These are phyloP conservation scores for Baronia brevicornis DNA, from an alignment of 2,888 invertebrate genomes.

Conservation along the genomic window DNA sequence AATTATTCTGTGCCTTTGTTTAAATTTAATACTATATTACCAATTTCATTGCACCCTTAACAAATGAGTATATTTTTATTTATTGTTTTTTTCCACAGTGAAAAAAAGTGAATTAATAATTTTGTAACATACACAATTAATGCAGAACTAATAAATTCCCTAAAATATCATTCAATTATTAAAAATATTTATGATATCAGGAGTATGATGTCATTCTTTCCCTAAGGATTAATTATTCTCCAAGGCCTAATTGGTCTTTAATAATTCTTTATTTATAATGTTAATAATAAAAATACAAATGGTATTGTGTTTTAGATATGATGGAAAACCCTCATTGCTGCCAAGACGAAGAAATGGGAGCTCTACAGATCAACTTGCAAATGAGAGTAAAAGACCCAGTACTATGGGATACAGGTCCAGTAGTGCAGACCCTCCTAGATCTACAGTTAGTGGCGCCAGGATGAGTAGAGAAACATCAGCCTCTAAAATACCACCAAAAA, in stretches of 20 bases:
- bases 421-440: slow-evolving; percentile 53
- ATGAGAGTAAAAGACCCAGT: slow-evolving; percentile 49
- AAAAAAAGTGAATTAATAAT: too few species aligned
- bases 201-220: too few species aligned
- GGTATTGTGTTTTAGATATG: slow-evolving; percentile 29
- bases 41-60: too few species aligned
- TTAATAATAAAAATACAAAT: neutral
- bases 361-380: slow-evolving; percentile 53
- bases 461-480: slow-evolving; percentile 57
- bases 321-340: slow-evolving; percentile 52
- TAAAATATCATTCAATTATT: too few species aligned
- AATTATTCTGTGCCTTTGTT: too few species aligned
- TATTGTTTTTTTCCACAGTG: too few species aligned
- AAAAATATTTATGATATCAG: too few species aligned
- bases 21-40: too few species aligned
- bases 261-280: neutral
- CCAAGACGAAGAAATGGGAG: slow-evolving; percentile 52
- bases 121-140: too few species aligned
- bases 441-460: slow-evolving; percentile 37
- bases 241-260: neutral
- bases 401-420: slow-evolving; percentile 47
- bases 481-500: slow-evolving; percentile 41
- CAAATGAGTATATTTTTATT: too few species aligned
- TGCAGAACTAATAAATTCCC: too few species aligned
- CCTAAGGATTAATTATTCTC: too few species aligned